Percentiles rank a stretch among this genome's conserved stretches.
Conservation (phyloP, 2,888 invertebrate species). For the Abscondita cerata region DNA sequence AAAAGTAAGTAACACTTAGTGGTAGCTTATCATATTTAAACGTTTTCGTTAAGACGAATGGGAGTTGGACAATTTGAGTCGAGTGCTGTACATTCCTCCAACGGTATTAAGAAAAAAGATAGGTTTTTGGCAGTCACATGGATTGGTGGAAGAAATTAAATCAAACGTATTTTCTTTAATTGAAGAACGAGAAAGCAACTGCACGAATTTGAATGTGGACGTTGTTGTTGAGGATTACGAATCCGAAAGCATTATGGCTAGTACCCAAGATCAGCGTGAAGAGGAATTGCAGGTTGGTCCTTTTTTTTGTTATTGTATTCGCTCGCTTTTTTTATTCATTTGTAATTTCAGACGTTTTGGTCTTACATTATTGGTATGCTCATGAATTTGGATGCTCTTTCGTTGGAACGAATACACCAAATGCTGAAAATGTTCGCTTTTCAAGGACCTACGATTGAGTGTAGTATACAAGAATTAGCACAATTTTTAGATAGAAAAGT, state of each 20-base stretch:
- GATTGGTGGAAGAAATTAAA: slow-evolving; percentile 78
- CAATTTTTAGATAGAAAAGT: slow-evolving; percentile 93
- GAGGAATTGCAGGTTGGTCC: slow-evolving; percentile 84
- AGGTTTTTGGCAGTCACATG: slow-evolving; percentile 94
- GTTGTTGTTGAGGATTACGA: slow-evolving; percentile 87
- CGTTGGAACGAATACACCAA: slow-evolving; percentile 91
- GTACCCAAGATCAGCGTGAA: slow-evolving; percentile 91
- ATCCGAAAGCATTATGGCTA: slow-evolving; percentile 92
- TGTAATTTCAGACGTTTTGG: slow-evolving; percentile 78
- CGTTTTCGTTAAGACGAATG: slow-evolving; percentile 71
- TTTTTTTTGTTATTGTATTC: background rate
- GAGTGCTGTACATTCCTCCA: slow-evolving; percentile 85
- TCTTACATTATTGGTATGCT: slow-evolving; percentile 97
- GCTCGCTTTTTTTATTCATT: background rate
- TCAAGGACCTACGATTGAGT: slow-evolving; percentile 88
- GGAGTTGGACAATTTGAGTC: slow-evolving; percentile 86
- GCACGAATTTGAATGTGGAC: slow-evolving; percentile 65
- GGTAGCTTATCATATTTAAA: slow-evolving; percentile 36
- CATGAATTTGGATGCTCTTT: slow-evolving; percentile 90
- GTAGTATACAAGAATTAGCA: slow-evolving; percentile 85
- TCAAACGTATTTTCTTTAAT: slow-evolving; percentile 77
- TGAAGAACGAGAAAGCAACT: slow-evolving; percentile 67
- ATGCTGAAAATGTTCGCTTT: slow-evolving; percentile 98
- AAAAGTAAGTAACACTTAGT: slow-evolving; percentile 65
- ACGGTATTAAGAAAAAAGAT: slow-evolving; percentile 86